Percentiles rank a stretch among this genome's conserved stretches.
phyloP scores from a whole-genome alignment of 2,113 vertebrate genomes.

The Myrmecobius fasciatus region DNA sequence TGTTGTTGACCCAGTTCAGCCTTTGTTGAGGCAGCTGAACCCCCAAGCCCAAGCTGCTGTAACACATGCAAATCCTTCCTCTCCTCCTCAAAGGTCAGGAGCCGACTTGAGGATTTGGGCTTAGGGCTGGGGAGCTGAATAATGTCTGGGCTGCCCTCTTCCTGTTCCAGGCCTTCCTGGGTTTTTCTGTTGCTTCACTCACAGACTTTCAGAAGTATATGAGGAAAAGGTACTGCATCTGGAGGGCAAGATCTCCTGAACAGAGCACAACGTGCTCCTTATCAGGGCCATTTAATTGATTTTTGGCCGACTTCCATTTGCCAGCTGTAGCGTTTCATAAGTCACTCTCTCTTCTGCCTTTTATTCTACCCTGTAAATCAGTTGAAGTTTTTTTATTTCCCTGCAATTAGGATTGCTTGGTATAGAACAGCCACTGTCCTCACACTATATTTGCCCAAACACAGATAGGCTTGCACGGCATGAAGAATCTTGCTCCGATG shows the following conservation, averaged over 20 bases:
- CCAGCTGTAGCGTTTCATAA: background rate
- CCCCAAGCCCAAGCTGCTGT: background rate
- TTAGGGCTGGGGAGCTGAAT: background rate
- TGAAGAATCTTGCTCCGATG: conserved; percentile 32
- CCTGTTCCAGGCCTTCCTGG: background rate
- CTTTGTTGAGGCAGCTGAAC: background rate
- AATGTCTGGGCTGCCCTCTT: background rate
- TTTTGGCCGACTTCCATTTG: conserved; percentile 49
- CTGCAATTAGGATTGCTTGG: background rate
- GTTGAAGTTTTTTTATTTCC: conserved; percentile 40
- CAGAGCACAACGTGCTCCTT: background rate
- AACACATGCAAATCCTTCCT: background rate
- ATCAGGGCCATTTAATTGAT: conserved; percentile 57
- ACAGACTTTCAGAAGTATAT: background rate
- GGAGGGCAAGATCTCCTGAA: background rate
- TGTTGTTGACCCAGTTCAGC: background rate
- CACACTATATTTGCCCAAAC: conserved; percentile 9
- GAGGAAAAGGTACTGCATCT: background rate
- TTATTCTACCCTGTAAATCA: background rate
- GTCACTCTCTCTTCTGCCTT: conserved; percentile 8
- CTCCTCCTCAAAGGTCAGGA: background rate
- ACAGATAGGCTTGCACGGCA: background rate
- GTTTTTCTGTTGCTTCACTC: background rate
- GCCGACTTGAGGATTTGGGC: background rate
- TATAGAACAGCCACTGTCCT: conserved; percentile 22